Conservation (phyloP, 1,140 invertebrate species). For the Sogatella furcifera region DNA sequence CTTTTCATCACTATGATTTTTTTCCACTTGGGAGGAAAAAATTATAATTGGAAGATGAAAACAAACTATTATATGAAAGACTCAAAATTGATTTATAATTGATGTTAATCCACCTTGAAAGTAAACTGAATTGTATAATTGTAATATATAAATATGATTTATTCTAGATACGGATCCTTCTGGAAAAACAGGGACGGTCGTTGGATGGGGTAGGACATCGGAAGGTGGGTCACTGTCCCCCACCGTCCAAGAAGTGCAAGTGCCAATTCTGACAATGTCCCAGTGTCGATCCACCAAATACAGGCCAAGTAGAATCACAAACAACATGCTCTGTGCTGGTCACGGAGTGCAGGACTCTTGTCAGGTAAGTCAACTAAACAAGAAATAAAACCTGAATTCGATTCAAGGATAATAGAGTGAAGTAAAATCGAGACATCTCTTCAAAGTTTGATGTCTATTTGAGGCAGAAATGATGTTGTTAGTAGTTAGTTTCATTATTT, state of each 20-base stretch:
- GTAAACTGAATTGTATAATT: neutral
- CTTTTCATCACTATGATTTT: no score
- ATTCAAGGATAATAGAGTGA: no score
- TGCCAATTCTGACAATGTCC: constrained; percentile 64
- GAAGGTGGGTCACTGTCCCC: constrained; percentile 71
- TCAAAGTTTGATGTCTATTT: no score
- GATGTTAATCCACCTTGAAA: no score
- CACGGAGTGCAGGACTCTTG: constrained; percentile 44
- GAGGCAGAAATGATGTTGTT: no score
- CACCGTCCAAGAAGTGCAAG: constrained; percentile 69
- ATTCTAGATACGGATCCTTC: constrained; percentile 51
- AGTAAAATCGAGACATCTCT: no score
- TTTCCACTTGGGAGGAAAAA: no score
- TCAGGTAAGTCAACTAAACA: neutral
- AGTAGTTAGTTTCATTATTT: no score
- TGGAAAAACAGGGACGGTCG: constrained; percentile 58
- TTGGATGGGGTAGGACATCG: constrained; percentile 73
- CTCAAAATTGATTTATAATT: no score
- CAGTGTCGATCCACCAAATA: constrained; percentile 76
- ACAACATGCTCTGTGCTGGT: constrained; percentile 69
- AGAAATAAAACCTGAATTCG: no score
- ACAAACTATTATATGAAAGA: no score
- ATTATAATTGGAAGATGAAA: no score
- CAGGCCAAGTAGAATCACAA: constrained; percentile 61
- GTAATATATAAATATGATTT: neutral